Evolutionary conservation across 2,888 invertebrate species (phyloP).

Genomic region (Plagodis dolabraria): DNA sequence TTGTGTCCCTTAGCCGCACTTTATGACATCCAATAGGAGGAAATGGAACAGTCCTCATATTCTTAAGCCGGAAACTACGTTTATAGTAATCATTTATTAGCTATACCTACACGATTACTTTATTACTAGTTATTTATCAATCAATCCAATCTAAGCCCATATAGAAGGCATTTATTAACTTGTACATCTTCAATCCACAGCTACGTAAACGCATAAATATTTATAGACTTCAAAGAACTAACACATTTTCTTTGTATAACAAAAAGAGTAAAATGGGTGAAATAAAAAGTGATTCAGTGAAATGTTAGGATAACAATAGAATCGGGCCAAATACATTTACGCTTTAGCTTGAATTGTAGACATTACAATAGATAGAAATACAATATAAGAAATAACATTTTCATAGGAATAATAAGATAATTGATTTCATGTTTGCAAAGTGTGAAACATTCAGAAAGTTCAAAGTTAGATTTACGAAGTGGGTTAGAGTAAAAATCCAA

Average conservation of each 20-base stretch:
- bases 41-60: too few species aligned
- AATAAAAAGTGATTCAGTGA: slow-evolving; percentile 31
- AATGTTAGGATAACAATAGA: slow-evolving; percentile 30
- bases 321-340: slow-evolving; percentile 24
- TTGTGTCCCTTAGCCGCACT: too few species aligned
- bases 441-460: slow-evolving; percentile 17
- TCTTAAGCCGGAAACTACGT: too few species aligned
- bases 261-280: slow-evolving; percentile 26
- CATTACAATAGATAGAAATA: slow-evolving; percentile 15
- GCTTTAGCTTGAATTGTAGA: slow-evolving; percentile 20
- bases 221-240: slow-evolving; percentile 31
- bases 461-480: slow-evolving; percentile 14
- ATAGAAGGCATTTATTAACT: slow-evolving; percentile 24
- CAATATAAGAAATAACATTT: slow-evolving; percentile 9
- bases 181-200: slow-evolving; percentile 23
- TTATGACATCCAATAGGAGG: too few species aligned
- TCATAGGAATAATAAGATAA: slow-evolving; percentile 9
- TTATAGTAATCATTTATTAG: slow-evolving; percentile 4
- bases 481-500: slow-evolving; percentile 25
- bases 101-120: slow-evolving; percentile 15
- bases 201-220: slow-evolving; percentile 29
- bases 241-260: slow-evolving; percentile 27
- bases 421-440: slow-evolving; percentile 9
- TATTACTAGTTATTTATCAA: slow-evolving; percentile 20
- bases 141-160: slow-evolving; percentile 24